Evolutionary conservation across 2,888 invertebrate genomes (phyloP).

Genomic region (Micoletzkya japonica): DNA sequence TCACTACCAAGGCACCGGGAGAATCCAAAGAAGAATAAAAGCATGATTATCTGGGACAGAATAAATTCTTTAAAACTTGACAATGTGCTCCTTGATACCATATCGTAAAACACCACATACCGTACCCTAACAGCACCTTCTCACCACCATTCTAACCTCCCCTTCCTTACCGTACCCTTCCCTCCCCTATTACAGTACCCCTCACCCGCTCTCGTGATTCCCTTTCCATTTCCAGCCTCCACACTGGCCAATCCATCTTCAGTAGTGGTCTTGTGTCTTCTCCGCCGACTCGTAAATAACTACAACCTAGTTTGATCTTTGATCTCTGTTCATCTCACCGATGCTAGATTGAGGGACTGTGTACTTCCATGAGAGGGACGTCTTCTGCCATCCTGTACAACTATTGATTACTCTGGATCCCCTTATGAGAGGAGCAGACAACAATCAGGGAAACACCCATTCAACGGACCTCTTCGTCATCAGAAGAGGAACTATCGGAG

Average conservation of each 20-base stretch:
- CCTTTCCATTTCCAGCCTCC: conserved; percentile 16
- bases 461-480: conserved; percentile 13
- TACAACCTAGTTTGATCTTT: neutral
- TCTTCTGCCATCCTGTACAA: conserved; percentile 15
- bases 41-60: too few species aligned
- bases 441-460: neutral
- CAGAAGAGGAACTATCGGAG: conserved; percentile 19
- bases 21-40: too few species aligned
- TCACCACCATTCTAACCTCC: neutral
- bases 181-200: neutral
- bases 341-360: conserved; percentile 11
- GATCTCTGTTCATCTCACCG: conserved; percentile 3
- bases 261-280: conserved; percentile 17
- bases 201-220: conserved; percentile 26
- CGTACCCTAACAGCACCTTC: neutral
- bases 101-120: too few species aligned
- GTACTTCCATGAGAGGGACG: conserved; percentile 22
- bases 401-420: neutral
- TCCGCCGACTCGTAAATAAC: conserved; percentile 17
- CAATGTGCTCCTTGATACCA: too few species aligned
- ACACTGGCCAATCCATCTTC: conserved; percentile 26
- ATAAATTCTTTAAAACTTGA: too few species aligned
- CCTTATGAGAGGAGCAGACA: neutral
- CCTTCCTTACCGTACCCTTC: neutral
- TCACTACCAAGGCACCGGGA: too few species aligned